Conservation (phyloP, 2,888 invertebrate genomes). For the Lepidochitona cinerea region DNA sequence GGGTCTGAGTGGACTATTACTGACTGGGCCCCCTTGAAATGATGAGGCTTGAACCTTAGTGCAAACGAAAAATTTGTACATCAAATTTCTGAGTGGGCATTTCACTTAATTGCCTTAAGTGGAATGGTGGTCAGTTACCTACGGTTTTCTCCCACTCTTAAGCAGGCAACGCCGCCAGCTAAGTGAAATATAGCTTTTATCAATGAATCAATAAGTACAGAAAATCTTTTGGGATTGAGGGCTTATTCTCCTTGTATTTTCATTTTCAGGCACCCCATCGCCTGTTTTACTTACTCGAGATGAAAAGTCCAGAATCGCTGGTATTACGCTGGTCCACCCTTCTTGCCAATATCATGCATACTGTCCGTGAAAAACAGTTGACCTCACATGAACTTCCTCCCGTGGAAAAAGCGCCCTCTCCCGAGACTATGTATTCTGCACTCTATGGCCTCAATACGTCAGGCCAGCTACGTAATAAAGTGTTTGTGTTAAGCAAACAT, state of each 20-base stretch:
- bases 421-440: constrained; percentile 73
- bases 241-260: constrained; percentile 8
- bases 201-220: too few species aligned
- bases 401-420: constrained; percentile 74
- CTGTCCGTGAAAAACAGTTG: constrained; percentile 70
- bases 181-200: too few species aligned
- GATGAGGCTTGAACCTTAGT: too few species aligned
- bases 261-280: constrained; percentile 72
- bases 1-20: too few species aligned
- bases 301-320: constrained; percentile 69
- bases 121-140: too few species aligned
- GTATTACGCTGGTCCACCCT: constrained; percentile 73
- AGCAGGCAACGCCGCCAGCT: too few species aligned
- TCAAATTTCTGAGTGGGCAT: too few species aligned
- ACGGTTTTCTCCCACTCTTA: too few species aligned
- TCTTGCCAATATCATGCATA: constrained; percentile 73
- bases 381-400: constrained; percentile 72
- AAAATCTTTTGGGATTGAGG: too few species aligned
- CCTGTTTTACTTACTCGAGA: constrained; percentile 72
- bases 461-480: constrained; percentile 55
- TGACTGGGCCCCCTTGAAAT: too few species aligned
- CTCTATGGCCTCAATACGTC: constrained; percentile 51
- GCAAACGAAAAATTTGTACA: too few species aligned
- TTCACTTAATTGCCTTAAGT: too few species aligned
- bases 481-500: constrained; percentile 61